Conservation (phyloP, 2,888 invertebrate species). For the Eilema depressum region DNA sequence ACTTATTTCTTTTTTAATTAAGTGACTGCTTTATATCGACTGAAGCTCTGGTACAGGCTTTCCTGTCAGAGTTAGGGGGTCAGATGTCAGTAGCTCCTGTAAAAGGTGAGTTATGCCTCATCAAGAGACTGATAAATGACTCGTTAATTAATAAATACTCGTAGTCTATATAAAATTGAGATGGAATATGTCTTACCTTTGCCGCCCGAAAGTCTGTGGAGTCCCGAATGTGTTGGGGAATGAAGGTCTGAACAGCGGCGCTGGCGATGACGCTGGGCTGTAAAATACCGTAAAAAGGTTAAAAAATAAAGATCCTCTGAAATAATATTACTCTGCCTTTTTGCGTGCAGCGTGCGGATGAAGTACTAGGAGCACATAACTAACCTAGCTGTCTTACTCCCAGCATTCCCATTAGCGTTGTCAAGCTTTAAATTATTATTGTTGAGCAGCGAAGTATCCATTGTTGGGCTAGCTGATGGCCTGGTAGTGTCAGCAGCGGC, state of each 20-base stretch:
- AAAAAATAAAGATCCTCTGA: neutral
- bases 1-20: too few relatives aligned
- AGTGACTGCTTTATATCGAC: too few relatives aligned
- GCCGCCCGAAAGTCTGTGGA: conserved; percentile 80
- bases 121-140: too few relatives aligned
- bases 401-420: conserved; percentile 81
- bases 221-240: conserved; percentile 91
- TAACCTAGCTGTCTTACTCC: conserved; percentile 82
- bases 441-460: conserved; percentile 76
- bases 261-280: conserved; percentile 88
- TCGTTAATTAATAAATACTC: too few relatives aligned
- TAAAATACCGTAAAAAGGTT: conserved; percentile 40
- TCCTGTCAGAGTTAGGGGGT: too few relatives aligned
- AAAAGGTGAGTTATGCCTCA: too few relatives aligned
- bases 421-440: conserved; percentile 81
- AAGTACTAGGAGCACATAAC: conserved; percentile 34
- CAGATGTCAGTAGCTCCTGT: too few relatives aligned
- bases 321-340: too few relatives aligned
- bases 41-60: too few relatives aligned
- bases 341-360: too few relatives aligned
- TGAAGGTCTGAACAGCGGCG: conserved; percentile 90
- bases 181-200: conserved; percentile 64
- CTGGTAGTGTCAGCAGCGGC: conserved; percentile 73
- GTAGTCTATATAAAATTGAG: neutral
- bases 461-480: conserved; percentile 73